Evolutionary conservation across 1,140 invertebrate species (phyloP), one percentile per base, ranked within the genome.

Genomic region (Heliconius hermathena): DNA sequence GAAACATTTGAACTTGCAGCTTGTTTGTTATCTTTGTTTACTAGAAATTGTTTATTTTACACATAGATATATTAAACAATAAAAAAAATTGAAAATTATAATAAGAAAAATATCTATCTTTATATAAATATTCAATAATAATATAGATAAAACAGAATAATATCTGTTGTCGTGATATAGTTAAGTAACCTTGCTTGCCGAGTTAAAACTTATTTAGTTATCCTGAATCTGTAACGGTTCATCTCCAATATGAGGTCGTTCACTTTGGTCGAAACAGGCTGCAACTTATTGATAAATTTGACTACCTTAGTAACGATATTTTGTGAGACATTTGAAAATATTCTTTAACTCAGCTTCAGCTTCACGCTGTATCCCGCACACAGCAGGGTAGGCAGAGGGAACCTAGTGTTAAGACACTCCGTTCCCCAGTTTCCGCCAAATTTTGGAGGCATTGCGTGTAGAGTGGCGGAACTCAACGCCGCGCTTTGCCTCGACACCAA

Each of bases 1-100:
- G 26, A 33, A 72, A 29, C 74, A 76, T 83, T 85, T 36, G 83
- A 82, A 78, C 76, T 83, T 66, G 81, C 77, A 18, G 76, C 80
- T 26, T 20, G 46, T 74, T 83, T 82, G 60, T 66, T 29, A 72
- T 76, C 54, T 76, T 83, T 81, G 49, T 73, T 75, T 77, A 76
- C 80, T 82, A 78, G 54, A 81, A 57, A n/a, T 78, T 38, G 29
- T 71, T 36, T 36, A 33, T 20, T 71, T 38, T 9, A 38, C 13
- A 71, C 0, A 49, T 16, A 18, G 4, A 20, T 1, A 71, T 33
- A 36, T 71, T 18, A 71, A 26, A 71, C 8, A 8, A 57, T 8
- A 22, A 57, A 26, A 29, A 26, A 71, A 71, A 38, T 20, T 38
- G 8, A n/a, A 36, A 71, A 71, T 18, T 8, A n/a, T n/a, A n/a